Evolutionary conservation across 1,140 invertebrate genomes (phyloP).

Genomic region (Apis dorsata): DNA sequence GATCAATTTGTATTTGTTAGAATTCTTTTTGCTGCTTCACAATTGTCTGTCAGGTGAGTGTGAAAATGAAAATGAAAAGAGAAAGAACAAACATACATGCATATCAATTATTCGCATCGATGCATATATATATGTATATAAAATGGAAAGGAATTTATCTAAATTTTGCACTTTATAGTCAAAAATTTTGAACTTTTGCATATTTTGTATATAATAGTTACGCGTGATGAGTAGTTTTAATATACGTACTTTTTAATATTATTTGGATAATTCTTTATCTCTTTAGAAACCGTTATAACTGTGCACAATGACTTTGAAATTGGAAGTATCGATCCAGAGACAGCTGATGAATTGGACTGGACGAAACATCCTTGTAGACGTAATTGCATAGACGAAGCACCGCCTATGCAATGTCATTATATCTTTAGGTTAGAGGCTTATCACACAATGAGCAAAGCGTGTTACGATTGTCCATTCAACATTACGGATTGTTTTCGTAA

Average conservation of each 20-base stretch:
- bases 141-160: not conserved
- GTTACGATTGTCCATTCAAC: slow-evolving; percentile 90
- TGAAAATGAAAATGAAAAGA: not conserved
- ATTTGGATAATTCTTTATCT: not conserved
- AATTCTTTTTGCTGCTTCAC: not conserved
- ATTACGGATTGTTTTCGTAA: slow-evolving; percentile 86
- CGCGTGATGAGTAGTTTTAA: not conserved
- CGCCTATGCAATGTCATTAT: slow-evolving; percentile 86
- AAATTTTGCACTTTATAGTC: not conserved
- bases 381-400: slow-evolving; percentile 78
- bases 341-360: slow-evolving; percentile 50
- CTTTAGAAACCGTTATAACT: slow-evolving; percentile 46
- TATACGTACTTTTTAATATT: not conserved
- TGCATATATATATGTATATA: no score
- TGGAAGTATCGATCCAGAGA: slow-evolving; percentile 32
- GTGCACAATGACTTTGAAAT: slow-evolving; percentile 24
- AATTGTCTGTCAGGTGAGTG: not conserved
- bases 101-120: not conserved
- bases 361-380: slow-evolving; percentile 80
- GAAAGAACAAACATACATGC: not conserved
- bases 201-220: no score
- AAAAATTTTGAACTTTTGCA: no score
- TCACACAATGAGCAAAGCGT: slow-evolving; percentile 92
- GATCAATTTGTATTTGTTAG: not conserved
- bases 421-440: slow-evolving; percentile 89